A percentile compares a stretch with the other conserved stretches of the same genome.
Evolutionary conservation across 2,888 invertebrate species (phyloP).

Genomic region (Punctoribates punctum): DNA sequence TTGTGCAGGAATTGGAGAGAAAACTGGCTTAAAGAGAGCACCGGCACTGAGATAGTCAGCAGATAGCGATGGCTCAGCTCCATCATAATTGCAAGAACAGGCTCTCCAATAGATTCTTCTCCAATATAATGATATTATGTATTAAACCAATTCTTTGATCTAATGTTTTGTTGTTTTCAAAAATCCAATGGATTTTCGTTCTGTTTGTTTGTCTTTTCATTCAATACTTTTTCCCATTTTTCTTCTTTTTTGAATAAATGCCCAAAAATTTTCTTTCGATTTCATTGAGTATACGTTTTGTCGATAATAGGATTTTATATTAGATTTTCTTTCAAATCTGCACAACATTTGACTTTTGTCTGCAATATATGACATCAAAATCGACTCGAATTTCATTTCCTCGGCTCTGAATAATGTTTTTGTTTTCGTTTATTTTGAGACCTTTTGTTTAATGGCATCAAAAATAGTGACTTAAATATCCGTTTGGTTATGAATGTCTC

Average conservation of each 20-base stretch:
- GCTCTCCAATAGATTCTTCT: neutral
- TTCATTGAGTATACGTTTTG: no score
- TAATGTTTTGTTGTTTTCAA: no score
- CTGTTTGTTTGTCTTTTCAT: no score
- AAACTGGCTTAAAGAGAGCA: neutral
- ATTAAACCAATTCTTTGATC: no score
- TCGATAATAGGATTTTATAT: no score
- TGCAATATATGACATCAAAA: neutral
- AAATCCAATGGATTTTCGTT: no score
- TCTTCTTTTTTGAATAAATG: no score
- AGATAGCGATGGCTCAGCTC: neutral
- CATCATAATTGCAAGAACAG: no score
- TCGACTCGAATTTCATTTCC: slow-evolving; percentile 14
- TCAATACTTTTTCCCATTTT: no score
- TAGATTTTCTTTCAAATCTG: neutral
- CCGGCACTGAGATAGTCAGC: neutral
- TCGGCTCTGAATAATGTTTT: slow-evolving; percentile 4
- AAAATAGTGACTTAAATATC: slow-evolving; percentile 15
- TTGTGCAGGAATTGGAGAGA: neutral
- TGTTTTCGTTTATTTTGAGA: neutral
- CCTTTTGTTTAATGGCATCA: slow-evolving; percentile 6
- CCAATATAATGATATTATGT: neutral
- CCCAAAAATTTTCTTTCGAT: no score
- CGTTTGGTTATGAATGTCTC: neutral
- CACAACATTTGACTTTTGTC: neutral